Evolutionary conservation across 2,797 vertebrate genomes (phyloP).

Genomic region (Octomys mimax): DNA sequence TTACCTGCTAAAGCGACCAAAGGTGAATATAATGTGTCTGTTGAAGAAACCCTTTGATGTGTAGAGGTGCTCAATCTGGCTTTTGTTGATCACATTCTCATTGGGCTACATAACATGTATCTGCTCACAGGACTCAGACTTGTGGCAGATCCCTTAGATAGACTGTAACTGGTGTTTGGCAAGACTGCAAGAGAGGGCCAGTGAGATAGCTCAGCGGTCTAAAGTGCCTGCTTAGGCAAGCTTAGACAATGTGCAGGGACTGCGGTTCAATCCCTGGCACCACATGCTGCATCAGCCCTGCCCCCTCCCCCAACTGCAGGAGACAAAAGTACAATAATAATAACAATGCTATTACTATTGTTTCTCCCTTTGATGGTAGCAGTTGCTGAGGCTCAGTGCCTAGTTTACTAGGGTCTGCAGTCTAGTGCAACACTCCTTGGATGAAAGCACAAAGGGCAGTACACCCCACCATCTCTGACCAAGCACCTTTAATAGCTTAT

Average conservation of each 20-base stretch:
- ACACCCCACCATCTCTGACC: not conserved
- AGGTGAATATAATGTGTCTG: not conserved
- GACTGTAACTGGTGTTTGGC: not conserved
- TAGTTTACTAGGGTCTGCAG: not conserved
- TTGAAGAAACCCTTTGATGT: not conserved
- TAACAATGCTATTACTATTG: no score
- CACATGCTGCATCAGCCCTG: no score
- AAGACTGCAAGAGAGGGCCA: not conserved
- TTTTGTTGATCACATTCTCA: not conserved
- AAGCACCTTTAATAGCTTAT: not conserved
- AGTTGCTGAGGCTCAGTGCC: not conserved
- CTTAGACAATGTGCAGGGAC: no score
- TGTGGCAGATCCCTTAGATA: not conserved
- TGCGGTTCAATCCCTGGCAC: no score
- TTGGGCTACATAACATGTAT: not conserved
- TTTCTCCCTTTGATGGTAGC: not conserved
- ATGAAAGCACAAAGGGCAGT: not conserved
- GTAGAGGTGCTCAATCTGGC: not conserved
- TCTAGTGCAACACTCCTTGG: not conserved
- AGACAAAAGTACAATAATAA: not conserved
- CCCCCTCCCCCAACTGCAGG: not conserved
- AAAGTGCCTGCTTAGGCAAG: no score
- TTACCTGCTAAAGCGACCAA: not conserved
- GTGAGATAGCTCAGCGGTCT: no score
- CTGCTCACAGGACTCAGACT: not conserved